phyloP scores from a whole-genome alignment of 2,888 invertebrate species.

The Galerucella pusilla region DNA sequence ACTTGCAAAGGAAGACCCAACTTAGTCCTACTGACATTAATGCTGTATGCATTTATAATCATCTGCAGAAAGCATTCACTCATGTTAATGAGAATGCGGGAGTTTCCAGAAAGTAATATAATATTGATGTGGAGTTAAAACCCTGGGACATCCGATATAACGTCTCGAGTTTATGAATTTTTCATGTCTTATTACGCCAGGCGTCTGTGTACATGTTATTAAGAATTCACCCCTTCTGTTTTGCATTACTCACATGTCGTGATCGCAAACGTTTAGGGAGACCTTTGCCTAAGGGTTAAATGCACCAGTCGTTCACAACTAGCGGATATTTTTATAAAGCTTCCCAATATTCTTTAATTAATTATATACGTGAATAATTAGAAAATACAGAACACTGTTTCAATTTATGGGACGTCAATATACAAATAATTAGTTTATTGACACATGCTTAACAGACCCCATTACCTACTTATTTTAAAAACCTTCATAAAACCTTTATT shows the following conservation, averaged over 20 bases:
- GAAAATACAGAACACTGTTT: neutral
- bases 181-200: slow-evolving; percentile 39
- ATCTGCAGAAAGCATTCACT: slow-evolving; percentile 18
- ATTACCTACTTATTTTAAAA: too few relatives aligned
- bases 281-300: slow-evolving; percentile 32
- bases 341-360: slow-evolving; percentile 28
- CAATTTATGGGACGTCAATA: neutral
- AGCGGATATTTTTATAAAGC: slow-evolving; percentile 28
- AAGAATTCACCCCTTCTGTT: slow-evolving; percentile 44
- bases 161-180: slow-evolving; percentile 34
- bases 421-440: neutral
- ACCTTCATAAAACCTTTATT: too few relatives aligned
- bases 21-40: slow-evolving; percentile 12
- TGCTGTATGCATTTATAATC: slow-evolving; percentile 17
- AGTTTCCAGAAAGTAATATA: slow-evolving; percentile 34
- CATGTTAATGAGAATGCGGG: slow-evolving; percentile 31
- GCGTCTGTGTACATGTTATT: slow-evolving; percentile 38
- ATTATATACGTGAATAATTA: slow-evolving; percentile 28
- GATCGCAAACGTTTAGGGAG: slow-evolving; percentile 36
- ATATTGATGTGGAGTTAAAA: slow-evolving; percentile 29
- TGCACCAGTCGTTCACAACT: slow-evolving; percentile 19
- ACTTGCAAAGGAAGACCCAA: slow-evolving; percentile 16
- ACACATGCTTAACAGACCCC: too few relatives aligned
- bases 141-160: slow-evolving; percentile 34
- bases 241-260: slow-evolving; percentile 41